A percentile compares a stretch with the other conserved stretches of the same genome.
Evolutionary conservation across 1,140 invertebrate genomes (phyloP).

Genomic region (Scylla paramamosain): DNA sequence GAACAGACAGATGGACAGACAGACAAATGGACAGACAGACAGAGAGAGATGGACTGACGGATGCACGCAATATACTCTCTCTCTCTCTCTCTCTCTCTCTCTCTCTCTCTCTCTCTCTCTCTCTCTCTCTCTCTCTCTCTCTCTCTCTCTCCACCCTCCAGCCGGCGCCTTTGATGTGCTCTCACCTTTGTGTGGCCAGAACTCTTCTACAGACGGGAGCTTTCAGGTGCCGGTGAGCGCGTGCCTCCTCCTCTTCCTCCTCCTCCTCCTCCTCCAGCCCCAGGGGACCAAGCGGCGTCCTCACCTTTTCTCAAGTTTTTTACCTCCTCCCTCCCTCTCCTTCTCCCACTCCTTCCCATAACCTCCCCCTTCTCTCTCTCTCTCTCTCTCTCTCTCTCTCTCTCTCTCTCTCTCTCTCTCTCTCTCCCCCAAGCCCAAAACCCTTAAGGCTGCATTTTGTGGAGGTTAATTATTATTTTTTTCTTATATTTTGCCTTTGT

Average conservation of each 20-base stretch:
- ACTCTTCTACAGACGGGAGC: background rate
- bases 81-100: background rate
- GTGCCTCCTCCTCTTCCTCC: slow-evolving; percentile 8
- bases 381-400: background rate
- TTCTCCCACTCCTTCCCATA: background rate
- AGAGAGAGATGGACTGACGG: too few relatives aligned
- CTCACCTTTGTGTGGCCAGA: slow-evolving; percentile 9
- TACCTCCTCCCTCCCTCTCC: background rate
- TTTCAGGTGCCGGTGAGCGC: background rate
- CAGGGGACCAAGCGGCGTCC: background rate
- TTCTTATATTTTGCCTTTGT: background rate
- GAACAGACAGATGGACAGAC: too few relatives aligned
- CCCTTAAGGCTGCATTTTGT: background rate
- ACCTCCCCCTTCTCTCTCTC: background rate
- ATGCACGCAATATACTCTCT: background rate
- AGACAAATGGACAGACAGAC: too few relatives aligned
- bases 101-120: slow-evolving; percentile 17
- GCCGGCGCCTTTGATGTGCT: background rate
- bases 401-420: background rate
- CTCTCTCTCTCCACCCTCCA: background rate
- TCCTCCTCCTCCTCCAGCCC: slow-evolving; percentile 6
- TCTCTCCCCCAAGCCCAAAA: background rate
- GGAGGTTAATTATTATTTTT: slow-evolving; percentile 24
- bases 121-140: slow-evolving; percentile 20
- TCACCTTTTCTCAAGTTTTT: background rate